Conservation (phyloP, 2,113 vertebrate genomes). For the Hippolais icterina region DNA sequence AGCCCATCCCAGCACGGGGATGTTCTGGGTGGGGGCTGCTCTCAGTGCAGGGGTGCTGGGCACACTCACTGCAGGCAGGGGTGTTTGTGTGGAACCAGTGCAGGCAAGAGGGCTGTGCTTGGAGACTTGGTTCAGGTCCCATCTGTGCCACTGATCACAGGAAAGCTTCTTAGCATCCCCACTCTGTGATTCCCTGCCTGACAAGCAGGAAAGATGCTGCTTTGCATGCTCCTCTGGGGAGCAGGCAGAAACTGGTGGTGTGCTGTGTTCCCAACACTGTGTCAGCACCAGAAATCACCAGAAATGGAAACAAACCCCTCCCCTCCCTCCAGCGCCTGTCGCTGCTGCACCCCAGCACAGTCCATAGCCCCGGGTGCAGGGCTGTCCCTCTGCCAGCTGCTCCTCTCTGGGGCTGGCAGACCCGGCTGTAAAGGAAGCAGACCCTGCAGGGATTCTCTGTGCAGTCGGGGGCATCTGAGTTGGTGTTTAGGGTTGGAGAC, state of each 20-base stretch:
- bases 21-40: background rate
- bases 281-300: background rate
- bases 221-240: background rate
- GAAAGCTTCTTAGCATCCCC: background rate
- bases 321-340: background rate
- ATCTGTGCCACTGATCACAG: background rate
- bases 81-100: background rate
- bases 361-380: background rate
- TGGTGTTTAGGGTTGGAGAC: background rate
- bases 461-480: background rate
- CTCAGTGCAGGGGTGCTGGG: background rate
- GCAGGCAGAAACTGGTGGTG: background rate
- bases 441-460: background rate
- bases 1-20: rapidly evolving
- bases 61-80: background rate
- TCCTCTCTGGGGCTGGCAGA: background rate
- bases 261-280: background rate
- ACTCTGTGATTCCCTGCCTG: background rate
- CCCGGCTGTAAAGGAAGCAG: background rate
- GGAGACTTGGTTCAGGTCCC: background rate
- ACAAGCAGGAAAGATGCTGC: background rate
- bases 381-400: background rate
- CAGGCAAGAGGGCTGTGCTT: background rate
- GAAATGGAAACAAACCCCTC: background rate
- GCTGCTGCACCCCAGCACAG: background rate